Evolutionary conservation across 2,797 vertebrate genomes (phyloP).

Genomic region (Gila robusta): DNA sequence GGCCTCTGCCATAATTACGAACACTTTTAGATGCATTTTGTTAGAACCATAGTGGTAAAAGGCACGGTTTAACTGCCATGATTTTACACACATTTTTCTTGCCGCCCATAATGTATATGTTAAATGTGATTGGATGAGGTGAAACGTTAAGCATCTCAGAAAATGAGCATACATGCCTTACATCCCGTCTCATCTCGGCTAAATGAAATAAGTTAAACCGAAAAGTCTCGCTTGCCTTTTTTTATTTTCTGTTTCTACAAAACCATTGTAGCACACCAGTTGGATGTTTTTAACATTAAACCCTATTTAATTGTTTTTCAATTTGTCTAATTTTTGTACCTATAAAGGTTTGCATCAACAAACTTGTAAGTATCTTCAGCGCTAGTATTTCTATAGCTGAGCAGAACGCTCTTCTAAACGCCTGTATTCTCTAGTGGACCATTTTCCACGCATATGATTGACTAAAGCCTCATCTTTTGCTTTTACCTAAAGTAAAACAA

Average conservation of each 20-base stretch:
- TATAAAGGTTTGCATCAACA: neutral
- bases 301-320: conserved; percentile 16
- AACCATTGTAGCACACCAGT: conserved; percentile 1
- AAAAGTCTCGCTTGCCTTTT: conserved; percentile 1
- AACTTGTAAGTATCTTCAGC: conserved; percentile 27
- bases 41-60: neutral
- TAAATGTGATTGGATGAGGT: conserved; percentile 10
- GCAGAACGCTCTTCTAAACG: conserved; percentile 9
- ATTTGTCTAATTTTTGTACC: conserved; percentile 10
- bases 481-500: conserved; percentile 28
- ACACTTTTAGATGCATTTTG: neutral
- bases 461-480: conserved; percentile 33
- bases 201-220: neutral
- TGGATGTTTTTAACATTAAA: conserved; percentile 20
- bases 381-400: conserved; percentile 44
- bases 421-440: conserved; percentile 37
- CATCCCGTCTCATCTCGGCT: neutral
- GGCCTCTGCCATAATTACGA: neutral
- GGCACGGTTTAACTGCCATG: neutral
- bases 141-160: conserved; percentile 11
- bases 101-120: neutral
- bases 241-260: conserved; percentile 4
- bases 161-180: conserved; percentile 51
- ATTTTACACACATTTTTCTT: conserved; percentile 4
- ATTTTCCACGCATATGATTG: conserved; percentile 19